Conservation (phyloP, 2,113 vertebrate species). For the Salvator merianae region DNA sequence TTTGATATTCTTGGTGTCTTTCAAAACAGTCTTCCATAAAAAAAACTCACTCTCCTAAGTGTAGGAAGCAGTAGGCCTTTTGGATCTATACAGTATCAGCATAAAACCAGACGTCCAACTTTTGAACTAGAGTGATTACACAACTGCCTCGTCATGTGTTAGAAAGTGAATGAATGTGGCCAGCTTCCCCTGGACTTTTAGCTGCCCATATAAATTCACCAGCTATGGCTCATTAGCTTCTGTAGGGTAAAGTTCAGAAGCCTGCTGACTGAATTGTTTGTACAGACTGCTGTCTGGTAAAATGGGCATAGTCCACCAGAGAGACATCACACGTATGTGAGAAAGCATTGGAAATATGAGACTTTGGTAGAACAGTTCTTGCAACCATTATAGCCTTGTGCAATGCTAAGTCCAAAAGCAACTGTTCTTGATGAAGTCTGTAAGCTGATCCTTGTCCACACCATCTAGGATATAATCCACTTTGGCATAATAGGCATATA, state of each 20-base stretch:
- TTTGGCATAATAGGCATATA: neutral
- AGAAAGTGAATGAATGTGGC: slow-evolving; percentile 11
- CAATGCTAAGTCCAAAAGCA: neutral
- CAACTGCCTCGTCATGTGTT: neutral
- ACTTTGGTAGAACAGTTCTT: slow-evolving; percentile 3
- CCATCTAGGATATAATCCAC: neutral
- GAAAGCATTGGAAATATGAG: neutral
- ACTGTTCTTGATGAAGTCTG: neutral
- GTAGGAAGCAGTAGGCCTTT: neutral
- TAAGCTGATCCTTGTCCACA: neutral
- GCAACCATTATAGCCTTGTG: neutral
- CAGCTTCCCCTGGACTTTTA: slow-evolving; percentile 21
- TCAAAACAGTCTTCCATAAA: neutral
- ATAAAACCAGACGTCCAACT: neutral
- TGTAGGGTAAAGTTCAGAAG: slow-evolving; percentile 43
- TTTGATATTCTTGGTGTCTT: neutral
- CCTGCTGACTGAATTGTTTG: slow-evolving; percentile 31
- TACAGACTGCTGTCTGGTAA: slow-evolving; percentile 14
- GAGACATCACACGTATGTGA: neutral
- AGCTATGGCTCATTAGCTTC: slow-evolving; percentile 27
- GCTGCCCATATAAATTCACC: slow-evolving; percentile 8
- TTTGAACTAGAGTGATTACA: slow-evolving; percentile 1
- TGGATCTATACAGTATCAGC: neutral
- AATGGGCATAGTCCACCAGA: neutral
- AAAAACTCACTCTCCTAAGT: neutral